Evolutionary conservation across 2,113 vertebrate genomes (phyloP).

Genomic region (Pomatostomus ruficeps): DNA sequence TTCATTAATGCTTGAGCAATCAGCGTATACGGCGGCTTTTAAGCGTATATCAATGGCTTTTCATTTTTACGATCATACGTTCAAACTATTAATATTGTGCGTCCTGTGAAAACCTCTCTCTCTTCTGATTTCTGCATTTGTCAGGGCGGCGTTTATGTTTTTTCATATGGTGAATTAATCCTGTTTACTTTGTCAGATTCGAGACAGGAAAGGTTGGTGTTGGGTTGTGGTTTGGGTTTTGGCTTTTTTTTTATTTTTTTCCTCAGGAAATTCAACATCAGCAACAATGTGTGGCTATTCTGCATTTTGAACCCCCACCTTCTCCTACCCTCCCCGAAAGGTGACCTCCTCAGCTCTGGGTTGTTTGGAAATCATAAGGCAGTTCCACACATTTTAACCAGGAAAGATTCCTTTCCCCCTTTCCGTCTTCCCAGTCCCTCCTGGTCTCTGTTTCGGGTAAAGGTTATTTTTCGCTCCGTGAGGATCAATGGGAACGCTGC

Average conservation of each 20-base stretch:
- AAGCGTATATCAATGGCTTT: conserved; percentile 12
- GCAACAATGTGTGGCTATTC: not conserved
- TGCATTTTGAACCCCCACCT: not conserved
- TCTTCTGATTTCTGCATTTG: conserved; percentile 16
- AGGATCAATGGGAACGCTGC: conserved; percentile 21
- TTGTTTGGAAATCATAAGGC: not conserved
- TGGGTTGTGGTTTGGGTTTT: not conserved
- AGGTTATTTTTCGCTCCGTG: conserved; percentile 7
- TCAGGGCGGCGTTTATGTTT: conserved; percentile 1
- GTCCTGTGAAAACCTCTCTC: conserved; percentile 21
- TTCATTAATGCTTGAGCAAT: conserved; percentile 63
- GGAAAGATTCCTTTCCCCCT: not conserved
- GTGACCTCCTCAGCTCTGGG: not conserved
- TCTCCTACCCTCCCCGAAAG: not conserved
- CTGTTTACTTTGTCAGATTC: conserved; percentile 52
- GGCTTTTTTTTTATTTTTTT: not conserved
- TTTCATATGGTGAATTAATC: conserved; percentile 55
- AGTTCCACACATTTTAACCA: not conserved
- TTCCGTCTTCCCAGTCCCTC: not conserved
- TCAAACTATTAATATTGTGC: not conserved
- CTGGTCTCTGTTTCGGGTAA: not conserved
- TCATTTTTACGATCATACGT: conserved; percentile 33
- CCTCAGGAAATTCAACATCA: conserved; percentile 41
- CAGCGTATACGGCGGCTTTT: conserved; percentile 24
- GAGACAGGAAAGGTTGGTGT: conserved; percentile 40